Percentiles rank a stretch among this genome's conserved stretches.
Evolutionary conservation across 1,140 invertebrate species (phyloP).

Genomic region (Solenopsis fugax): DNA sequence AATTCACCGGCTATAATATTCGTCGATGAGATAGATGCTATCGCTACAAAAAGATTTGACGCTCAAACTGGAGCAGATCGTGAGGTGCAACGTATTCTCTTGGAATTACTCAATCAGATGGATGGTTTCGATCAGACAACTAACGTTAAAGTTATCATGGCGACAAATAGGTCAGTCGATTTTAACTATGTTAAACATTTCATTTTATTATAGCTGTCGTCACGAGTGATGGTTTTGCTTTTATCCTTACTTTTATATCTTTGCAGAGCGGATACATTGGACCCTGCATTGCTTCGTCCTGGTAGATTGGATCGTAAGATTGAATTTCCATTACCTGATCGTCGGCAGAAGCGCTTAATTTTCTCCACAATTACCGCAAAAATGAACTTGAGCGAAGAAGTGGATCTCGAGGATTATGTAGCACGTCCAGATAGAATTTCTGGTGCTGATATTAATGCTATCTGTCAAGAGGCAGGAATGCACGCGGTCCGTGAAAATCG

Average conservation of each 20-base stretch:
- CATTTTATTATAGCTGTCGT: not conserved
- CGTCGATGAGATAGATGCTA: conserved; percentile 99
- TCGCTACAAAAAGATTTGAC: conserved; percentile 99
- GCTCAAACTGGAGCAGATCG: conserved; percentile 99
- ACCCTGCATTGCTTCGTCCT: conserved; percentile 98
- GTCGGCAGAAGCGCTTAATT: conserved; percentile 98
- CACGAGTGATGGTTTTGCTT: not conserved
- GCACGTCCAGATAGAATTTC: conserved; percentile 99
- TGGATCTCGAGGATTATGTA: conserved; percentile 99
- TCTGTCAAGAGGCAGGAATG: conserved; percentile 98
- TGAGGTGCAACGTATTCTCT: conserved; percentile 99
- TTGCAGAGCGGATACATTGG: conserved; percentile 96
- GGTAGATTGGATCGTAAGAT: conserved; percentile 99
- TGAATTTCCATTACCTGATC: conserved; percentile 99
- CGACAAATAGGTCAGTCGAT: conserved; percentile 92
- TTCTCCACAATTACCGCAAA: conserved; percentile 99
- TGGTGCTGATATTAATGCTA: conserved; percentile 99
- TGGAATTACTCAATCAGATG: conserved; percentile 99
- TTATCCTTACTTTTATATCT: conserved; percentile 22
- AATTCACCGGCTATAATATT: conserved; percentile 99
- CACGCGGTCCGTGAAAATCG: conserved; percentile 99
- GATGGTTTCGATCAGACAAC: conserved; percentile 99
- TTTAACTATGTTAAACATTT: not conserved
- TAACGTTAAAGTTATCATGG: conserved; percentile 99
- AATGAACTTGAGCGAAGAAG: conserved; percentile 99